These are phyloP conservation scores for Pycnonotus jocosus DNA, from an alignment of 2,113 vertebrate species.

Conservation along the genomic window DNA sequence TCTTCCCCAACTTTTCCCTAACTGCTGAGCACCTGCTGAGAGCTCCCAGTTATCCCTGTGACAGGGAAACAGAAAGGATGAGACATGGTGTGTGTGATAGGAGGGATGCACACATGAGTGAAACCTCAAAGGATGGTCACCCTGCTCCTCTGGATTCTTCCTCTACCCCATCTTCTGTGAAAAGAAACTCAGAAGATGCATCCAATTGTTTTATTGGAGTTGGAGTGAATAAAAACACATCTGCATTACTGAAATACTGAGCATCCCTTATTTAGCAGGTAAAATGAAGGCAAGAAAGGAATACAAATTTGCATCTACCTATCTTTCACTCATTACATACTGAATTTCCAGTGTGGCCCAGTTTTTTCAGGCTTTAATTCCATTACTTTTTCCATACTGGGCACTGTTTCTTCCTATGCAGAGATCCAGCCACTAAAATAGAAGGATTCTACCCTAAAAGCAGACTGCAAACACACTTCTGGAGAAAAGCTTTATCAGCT, in stretches of 20 bases:
- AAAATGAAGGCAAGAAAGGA: background rate
- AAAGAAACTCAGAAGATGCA: background rate
- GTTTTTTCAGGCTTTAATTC: background rate
- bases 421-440: background rate
- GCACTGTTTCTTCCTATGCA: background rate
- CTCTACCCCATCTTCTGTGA: background rate
- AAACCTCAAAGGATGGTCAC: background rate
- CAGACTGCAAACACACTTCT: background rate
- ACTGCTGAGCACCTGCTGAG: background rate
- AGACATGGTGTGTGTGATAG: background rate
- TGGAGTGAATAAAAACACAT: background rate
- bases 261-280: background rate
- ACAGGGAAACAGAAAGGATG: background rate
- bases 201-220: background rate
- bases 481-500: background rate
- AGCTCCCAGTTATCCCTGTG: background rate
- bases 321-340: background rate
- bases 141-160: background rate
- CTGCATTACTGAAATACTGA: background rate
- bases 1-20: conserved; percentile 13
- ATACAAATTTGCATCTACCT: background rate
- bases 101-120: background rate
- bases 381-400: background rate
- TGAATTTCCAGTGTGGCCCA: background rate
- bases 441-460: background rate